Conservation (phyloP, 2,888 invertebrate genomes). For the Cryptus viduatorius region DNA sequence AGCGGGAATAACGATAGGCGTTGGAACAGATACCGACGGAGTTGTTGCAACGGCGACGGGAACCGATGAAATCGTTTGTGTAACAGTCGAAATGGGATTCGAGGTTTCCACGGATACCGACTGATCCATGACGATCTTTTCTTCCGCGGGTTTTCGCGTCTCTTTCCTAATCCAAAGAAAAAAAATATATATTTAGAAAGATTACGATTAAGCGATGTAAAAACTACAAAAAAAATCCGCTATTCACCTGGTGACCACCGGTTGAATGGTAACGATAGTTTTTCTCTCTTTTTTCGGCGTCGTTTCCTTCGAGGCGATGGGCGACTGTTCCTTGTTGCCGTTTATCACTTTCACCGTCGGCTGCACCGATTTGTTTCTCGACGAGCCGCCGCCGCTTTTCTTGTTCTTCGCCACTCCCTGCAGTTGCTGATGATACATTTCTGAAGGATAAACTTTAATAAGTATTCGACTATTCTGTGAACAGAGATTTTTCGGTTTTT, state of each 20-base stretch:
- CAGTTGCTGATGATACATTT: conserved; percentile 89
- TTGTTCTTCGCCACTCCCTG: conserved; percentile 88
- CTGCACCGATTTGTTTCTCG: conserved; percentile 80
- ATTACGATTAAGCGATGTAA: not conserved
- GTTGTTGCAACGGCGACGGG: conserved; percentile 64
- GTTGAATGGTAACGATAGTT: conserved; percentile 72
- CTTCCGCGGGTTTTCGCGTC: conserved; percentile 66
- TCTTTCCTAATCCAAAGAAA: conserved; percentile 68
- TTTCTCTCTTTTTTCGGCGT: conserved; percentile 82
- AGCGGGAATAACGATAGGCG: conserved; percentile 63
- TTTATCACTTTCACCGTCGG: conserved; percentile 82
- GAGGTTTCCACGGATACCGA: conserved; percentile 69
- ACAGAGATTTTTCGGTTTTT: conserved; percentile 5
- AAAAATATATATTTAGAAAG: not conserved
- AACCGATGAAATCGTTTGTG: conserved; percentile 67
- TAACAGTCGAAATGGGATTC: conserved; percentile 60
- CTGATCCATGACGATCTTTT: conserved; percentile 73
- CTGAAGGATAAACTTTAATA: conserved; percentile 79
- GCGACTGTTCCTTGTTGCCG: conserved; percentile 85
- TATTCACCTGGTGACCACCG: conserved; percentile 76
- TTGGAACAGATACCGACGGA: conserved; percentile 71
- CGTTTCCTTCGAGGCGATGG: conserved; percentile 84
- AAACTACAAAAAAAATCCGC: conserved; percentile 28
- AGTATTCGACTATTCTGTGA: not conserved
- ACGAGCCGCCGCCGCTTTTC: conserved; percentile 83